A percentile compares a stretch with the other conserved stretches of the same genome.
These are phyloP conservation scores for Atta colombica DNA, from an alignment of 1,140 invertebrate species.

Conservation along the genomic window DNA sequence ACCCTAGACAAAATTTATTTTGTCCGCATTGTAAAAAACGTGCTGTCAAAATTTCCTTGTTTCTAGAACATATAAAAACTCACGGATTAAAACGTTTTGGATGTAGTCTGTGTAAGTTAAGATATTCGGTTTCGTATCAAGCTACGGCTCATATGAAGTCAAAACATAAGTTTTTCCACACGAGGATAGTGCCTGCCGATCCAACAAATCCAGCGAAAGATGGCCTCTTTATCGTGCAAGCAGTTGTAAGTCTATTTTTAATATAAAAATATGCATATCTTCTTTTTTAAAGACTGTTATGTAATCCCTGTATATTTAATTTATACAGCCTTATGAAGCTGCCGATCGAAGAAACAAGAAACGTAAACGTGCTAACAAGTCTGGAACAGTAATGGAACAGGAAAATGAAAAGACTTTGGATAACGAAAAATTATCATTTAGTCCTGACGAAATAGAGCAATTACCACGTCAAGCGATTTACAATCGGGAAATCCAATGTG, in stretches of 20 bases:
- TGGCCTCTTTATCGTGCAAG: constrained; percentile 87
- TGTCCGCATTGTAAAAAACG: constrained; percentile 87
- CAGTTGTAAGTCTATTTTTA: constrained; percentile 79
- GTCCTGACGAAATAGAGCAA: constrained; percentile 88
- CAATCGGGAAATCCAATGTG: constrained; percentile 88
- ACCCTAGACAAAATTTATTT: constrained; percentile 73
- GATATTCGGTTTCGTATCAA: constrained; percentile 85
- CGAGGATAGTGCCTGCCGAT: constrained; percentile 86
- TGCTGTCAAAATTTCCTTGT: constrained; percentile 81
- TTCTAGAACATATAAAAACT: constrained; percentile 85
- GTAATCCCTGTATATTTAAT: not conserved
- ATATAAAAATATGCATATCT: not conserved
- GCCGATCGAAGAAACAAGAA: constrained; percentile 76
- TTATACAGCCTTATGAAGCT: constrained; percentile 55
- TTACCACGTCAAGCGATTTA: constrained; percentile 90
- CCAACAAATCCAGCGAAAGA: constrained; percentile 86
- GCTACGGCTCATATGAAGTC: constrained; percentile 87
- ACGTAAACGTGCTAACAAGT: constrained; percentile 53
- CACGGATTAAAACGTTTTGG: constrained; percentile 87
- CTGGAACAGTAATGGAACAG: constrained; percentile 69
- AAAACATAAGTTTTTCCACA: constrained; percentile 85
- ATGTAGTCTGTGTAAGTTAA: constrained; percentile 87
- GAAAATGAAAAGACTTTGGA: constrained; percentile 74
- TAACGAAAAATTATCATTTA: constrained; percentile 84
- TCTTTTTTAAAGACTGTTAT: not conserved